Percentiles rank a stretch among this genome's conserved stretches.
Conservation (phyloP, 2,113 vertebrate genomes). For the Microcebus lehilahytsara region DNA sequence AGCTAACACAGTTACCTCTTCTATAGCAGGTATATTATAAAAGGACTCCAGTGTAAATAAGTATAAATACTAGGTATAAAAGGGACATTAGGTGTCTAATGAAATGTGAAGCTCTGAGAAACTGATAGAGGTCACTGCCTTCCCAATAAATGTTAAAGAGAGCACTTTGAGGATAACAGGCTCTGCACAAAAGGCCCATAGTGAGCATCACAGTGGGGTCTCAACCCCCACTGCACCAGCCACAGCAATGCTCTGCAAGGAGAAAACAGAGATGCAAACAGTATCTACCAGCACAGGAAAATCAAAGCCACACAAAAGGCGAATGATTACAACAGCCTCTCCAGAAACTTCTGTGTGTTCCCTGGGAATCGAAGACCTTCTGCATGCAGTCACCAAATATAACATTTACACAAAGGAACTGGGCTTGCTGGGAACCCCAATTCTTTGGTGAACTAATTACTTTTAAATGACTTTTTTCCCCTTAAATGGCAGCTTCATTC, state of each 20-base stretch:
- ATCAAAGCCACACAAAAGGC: neutral
- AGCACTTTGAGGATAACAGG: neutral
- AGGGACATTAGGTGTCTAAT: neutral
- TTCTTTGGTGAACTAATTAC: neutral
- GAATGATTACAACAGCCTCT: neutral
- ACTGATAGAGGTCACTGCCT: neutral
- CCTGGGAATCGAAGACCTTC: neutral
- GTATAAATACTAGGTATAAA: neutral
- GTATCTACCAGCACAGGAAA: neutral
- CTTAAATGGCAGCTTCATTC: neutral
- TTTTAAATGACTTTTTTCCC: neutral
- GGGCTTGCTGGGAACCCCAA: neutral
- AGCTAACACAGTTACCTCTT: neutral
- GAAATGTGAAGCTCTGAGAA: constrained; percentile 25
- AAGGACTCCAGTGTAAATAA: neutral
- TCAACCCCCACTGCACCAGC: neutral
- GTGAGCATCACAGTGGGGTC: neutral
- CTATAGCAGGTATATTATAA: neutral
- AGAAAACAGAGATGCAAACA: constrained; percentile 1
- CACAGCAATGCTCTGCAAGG: neutral
- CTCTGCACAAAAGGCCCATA: neutral
- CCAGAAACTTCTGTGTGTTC: neutral
- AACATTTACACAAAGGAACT: neutral
- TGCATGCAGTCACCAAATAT: neutral
- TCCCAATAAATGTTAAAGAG: neutral